Evolutionary conservation across 1,140 invertebrate genomes (phyloP).

Genomic region (Hestina assimilis): DNA sequence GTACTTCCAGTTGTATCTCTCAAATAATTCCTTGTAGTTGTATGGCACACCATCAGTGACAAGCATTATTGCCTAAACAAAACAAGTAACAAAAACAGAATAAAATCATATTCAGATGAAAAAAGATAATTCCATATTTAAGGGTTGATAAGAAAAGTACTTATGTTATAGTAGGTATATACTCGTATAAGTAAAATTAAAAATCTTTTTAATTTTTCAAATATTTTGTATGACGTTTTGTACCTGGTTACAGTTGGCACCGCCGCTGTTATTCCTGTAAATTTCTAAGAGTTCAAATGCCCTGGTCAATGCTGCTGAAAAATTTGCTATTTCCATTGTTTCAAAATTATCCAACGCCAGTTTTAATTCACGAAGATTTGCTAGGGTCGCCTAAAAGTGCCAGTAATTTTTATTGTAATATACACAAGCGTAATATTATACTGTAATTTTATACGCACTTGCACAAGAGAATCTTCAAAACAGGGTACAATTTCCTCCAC

Average conservation of each 20-base stretch:
- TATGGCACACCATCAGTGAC: constrained; percentile 98
- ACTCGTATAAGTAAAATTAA: too few species aligned
- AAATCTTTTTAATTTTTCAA: too few species aligned
- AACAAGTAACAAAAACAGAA: too few species aligned
- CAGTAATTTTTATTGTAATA: background rate
- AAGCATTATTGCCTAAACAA: constrained; percentile 96
- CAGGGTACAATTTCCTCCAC: constrained; percentile 91
- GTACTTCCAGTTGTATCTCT: constrained; percentile 90
- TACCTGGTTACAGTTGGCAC: constrained; percentile 82
- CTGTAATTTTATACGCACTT: constrained; percentile 78
- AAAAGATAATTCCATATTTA: constrained; percentile 14
- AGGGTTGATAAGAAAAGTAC: too few species aligned
- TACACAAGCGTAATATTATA: background rate
- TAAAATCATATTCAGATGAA: too few species aligned
- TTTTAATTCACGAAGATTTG: constrained; percentile 92
- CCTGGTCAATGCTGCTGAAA: constrained; percentile 91
- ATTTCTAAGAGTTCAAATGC: constrained; percentile 92
- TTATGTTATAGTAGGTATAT: too few species aligned
- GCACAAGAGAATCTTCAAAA: constrained; percentile 91
- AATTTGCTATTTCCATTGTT: constrained; percentile 96
- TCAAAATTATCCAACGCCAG: constrained; percentile 86
- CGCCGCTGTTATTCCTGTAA: constrained; percentile 79
- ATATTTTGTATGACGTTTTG: too few species aligned
- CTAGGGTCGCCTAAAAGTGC: constrained; percentile 87
- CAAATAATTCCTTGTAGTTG: constrained; percentile 94